phyloP scores from a whole-genome alignment of 2,113 vertebrate species.

The Lepisosteus oculatus region DNA sequence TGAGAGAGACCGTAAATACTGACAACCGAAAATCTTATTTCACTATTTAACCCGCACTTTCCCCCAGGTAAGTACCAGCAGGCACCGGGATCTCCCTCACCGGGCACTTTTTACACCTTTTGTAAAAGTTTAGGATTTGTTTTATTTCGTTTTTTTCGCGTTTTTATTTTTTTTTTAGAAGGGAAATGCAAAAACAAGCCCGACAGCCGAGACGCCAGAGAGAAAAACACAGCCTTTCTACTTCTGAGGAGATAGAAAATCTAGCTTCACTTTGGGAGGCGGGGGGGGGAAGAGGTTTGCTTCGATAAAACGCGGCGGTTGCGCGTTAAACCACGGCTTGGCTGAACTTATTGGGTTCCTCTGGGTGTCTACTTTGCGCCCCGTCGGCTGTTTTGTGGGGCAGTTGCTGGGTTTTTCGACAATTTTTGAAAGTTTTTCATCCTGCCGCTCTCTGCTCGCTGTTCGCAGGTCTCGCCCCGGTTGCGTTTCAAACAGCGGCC shows the following conservation, averaged over 20 bases:
- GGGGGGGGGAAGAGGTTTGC: constrained; percentile 40
- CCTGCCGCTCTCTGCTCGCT: constrained; percentile 42
- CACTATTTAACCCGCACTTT: constrained; percentile 35
- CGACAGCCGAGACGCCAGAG: constrained; percentile 35
- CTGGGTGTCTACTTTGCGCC: constrained; percentile 40
- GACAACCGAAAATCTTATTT: constrained; percentile 55
- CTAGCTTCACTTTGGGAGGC: constrained; percentile 47
- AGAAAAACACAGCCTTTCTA: constrained; percentile 38
- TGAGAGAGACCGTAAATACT: constrained; percentile 70
- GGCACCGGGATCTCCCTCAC: background rate
- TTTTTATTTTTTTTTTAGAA: constrained; percentile 20
- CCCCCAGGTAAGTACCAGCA: constrained; percentile 43
- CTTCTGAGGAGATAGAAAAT: constrained; percentile 41
- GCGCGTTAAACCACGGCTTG: constrained; percentile 17
- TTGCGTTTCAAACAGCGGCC: constrained; percentile 63
- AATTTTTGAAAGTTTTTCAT: constrained; percentile 47
- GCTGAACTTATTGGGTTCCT: constrained; percentile 31
- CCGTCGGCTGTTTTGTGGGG: background rate
- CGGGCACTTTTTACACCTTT: background rate
- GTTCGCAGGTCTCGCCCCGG: constrained; percentile 53
- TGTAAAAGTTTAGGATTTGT: background rate
- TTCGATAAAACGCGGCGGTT: constrained; percentile 47
- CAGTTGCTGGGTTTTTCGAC: constrained; percentile 9
- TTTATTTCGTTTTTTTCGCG: background rate
- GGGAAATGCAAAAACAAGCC: constrained; percentile 34